These are phyloP conservation scores for Venturia canescens DNA, from an alignment of 1,140 invertebrate species.

Conservation along the genomic window DNA sequence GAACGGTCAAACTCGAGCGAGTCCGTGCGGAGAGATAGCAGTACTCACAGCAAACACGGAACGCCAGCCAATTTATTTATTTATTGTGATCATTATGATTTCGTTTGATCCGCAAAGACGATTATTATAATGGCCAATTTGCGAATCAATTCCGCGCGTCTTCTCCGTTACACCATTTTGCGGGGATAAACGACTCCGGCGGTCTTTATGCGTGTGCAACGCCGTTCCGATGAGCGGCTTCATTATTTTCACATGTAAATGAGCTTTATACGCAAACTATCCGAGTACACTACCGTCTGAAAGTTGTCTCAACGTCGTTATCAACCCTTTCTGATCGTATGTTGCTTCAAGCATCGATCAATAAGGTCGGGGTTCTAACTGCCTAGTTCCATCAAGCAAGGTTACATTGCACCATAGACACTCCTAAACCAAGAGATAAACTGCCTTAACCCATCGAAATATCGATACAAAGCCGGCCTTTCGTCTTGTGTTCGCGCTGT, in stretches of 20 bases:
- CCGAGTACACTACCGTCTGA: no score
- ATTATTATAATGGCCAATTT: constrained; percentile 64
- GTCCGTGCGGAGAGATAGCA: not conserved
- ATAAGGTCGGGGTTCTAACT: no score
- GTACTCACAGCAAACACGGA: constrained; percentile 45
- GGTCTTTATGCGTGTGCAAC: not conserved
- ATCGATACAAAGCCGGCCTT: no score
- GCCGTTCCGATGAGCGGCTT: not conserved
- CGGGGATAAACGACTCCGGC: not conserved
- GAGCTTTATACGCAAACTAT: no score
- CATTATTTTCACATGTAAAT: not conserved
- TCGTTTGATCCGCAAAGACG: constrained; percentile 48
- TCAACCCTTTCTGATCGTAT: no score
- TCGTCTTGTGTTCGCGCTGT: no score
- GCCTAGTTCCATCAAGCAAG: no score
- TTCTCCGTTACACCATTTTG: constrained; percentile 57
- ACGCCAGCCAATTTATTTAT: not conserved
- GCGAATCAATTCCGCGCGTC: constrained; percentile 67
- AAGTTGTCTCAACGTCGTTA: no score
- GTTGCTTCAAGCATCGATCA: no score
- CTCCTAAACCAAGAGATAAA: no score
- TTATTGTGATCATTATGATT: not conserved
- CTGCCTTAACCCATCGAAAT: no score
- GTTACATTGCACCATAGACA: no score
- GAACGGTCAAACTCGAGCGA: constrained; percentile 27